These are phyloP conservation scores for Harpagoxenus sublaevis DNA, from an alignment of 2,888 invertebrate species.

Conservation along the genomic window DNA sequence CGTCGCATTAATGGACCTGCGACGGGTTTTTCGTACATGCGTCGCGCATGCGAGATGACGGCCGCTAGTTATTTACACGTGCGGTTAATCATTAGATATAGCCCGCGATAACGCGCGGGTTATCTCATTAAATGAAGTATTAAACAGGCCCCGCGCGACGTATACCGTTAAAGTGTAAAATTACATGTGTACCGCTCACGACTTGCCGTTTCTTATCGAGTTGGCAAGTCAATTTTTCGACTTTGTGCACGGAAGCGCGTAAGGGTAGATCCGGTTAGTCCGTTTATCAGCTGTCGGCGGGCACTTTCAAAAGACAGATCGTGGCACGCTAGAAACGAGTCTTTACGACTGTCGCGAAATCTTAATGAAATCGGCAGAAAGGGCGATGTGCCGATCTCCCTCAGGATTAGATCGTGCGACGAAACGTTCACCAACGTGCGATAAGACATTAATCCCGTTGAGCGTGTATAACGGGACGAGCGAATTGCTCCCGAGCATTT, in stretches of 20 bases:
- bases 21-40: not conserved
- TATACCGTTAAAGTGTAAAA: slow-evolving; percentile 61
- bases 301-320: not conserved
- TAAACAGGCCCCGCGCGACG: not conserved
- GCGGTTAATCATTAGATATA: slow-evolving; percentile 58
- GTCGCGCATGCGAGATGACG: not conserved
- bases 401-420: not conserved
- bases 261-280: not conserved
- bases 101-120: slow-evolving; percentile 47
- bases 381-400: not conserved
- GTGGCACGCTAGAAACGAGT: too few species aligned
- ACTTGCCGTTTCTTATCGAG: not conserved
- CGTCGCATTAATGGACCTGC: slow-evolving; percentile 5
- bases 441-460: slow-evolving; percentile 39
- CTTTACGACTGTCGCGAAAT: not conserved
- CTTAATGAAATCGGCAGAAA: too few species aligned
- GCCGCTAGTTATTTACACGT: slow-evolving; percentile 52
- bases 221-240: slow-evolving; percentile 25
- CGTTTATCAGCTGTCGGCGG: not conserved
- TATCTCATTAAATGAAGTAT: slow-evolving; percentile 44
- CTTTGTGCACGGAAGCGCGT: not conserved
- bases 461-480: slow-evolving; percentile 31
- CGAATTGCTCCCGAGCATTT: slow-evolving; percentile 12
- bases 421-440: not conserved
- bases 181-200: slow-evolving; percentile 10